Evolutionary conservation across 2,888 invertebrate genomes (phyloP), one percentile per base, ranked within the genome.

Genomic region (Volucella zonaria): DNA sequence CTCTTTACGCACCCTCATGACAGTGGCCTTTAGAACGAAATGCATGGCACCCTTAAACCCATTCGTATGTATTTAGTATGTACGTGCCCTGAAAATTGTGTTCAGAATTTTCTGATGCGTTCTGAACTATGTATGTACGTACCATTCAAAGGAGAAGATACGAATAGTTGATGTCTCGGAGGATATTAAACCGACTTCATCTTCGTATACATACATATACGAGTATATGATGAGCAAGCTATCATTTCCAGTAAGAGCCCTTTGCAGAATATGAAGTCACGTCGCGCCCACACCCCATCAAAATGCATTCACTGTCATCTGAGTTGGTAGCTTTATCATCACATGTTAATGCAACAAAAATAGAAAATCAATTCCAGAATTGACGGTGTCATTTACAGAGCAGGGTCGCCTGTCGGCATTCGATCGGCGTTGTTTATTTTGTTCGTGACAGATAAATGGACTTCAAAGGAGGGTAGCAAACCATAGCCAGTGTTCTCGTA

Each of bases 351-450:
- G 47, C 51, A 47, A 52, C 62, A 64, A 79, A 79, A 79, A 79
- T 79, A 75, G 70, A 83, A 83, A 83, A 79, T 83, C 82, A 79
- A 79, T 83, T 79, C 47, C 61, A 75, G 74, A 79, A 83, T 83
- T 83, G 75, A 79, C 79, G 79, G 82, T 83, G 82, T 83, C 82
- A 75, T 61, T 70, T 70, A 64, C 79, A 83, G 79, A 18, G 59
- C 79, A 79, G 79, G 18, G 66, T 68, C 61, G 79, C 79, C 82
- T 64, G 45, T 83, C 75, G 70, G 43, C 43, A 47, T 38, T 62
- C 73, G 54, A 82, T 78, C 73, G 67, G 67, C 38, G 71, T 40
- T 77, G 70, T 81, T 78, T 78, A 66, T 66, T n/a, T 82, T 77
- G 71, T 56, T 61, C 78, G 62, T 82, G 82, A 82, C 82, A 82